Conservation (phyloP, 2,888 invertebrate species). For the Neoitamus cyanurus region DNA sequence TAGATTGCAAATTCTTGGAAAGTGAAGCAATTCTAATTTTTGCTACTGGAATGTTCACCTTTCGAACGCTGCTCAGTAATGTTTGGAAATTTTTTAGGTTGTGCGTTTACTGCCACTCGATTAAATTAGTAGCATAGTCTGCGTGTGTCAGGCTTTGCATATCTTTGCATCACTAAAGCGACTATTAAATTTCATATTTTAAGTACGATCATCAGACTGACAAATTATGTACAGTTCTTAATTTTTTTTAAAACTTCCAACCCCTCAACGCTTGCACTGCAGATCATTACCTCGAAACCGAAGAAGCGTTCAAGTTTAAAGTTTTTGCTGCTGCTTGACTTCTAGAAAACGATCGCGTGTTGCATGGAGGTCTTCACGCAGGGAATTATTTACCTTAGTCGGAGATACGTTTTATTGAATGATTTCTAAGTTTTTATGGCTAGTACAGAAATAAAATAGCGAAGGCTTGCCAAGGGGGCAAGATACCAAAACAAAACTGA, state of each 20-base stretch:
- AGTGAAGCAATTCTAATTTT: too few relatives aligned
- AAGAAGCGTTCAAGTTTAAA: neutral
- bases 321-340: neutral
- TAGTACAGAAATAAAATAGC: neutral
- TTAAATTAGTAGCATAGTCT: too few relatives aligned
- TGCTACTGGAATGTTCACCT: too few relatives aligned
- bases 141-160: too few relatives aligned
- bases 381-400: conserved; percentile 13
- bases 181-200: neutral
- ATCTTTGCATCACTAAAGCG: too few relatives aligned
- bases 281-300: neutral
- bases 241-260: neutral
- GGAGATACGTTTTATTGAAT: conserved; percentile 22
- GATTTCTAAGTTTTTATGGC: conserved; percentile 12
- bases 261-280: neutral
- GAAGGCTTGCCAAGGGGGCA: neutral
- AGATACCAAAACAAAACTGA: neutral
- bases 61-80: too few relatives aligned
- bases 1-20: too few relatives aligned
- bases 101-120: too few relatives aligned
- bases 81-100: too few relatives aligned
- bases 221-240: too few relatives aligned
- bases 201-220: neutral
- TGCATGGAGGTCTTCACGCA: conserved; percentile 24
- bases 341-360: conserved; percentile 34